Evolutionary conservation across 2,113 vertebrate genomes (phyloP).

Genomic region (Saguinus imperator): DNA sequence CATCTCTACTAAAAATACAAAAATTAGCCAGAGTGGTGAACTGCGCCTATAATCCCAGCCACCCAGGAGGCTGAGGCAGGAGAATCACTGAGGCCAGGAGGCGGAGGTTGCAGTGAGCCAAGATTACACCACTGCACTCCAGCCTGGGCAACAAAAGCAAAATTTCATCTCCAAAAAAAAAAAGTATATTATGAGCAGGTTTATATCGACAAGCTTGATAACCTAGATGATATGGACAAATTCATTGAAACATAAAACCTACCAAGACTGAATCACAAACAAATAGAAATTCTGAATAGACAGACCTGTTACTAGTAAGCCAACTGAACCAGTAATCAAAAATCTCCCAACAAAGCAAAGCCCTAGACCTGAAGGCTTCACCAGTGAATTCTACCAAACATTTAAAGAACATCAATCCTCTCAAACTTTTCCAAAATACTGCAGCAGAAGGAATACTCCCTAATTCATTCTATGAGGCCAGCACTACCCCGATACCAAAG

Average conservation of each 20-base stretch:
- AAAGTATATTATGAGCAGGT: not conserved
- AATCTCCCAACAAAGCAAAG: not conserved
- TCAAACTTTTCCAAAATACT: not conserved
- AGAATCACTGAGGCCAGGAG: too few relatives aligned
- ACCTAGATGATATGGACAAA: not conserved
- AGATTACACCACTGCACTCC: too few relatives aligned
- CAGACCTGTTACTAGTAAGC: not conserved
- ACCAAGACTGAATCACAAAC: not conserved
- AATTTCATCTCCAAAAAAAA: too few relatives aligned
- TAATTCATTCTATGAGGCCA: not conserved
- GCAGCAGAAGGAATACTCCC: not conserved
- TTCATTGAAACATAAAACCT: not conserved
- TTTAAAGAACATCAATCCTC: not conserved
- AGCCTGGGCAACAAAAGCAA: too few relatives aligned
- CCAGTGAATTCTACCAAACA: not conserved
- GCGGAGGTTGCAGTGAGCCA: too few relatives aligned
- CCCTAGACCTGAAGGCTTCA: not conserved
- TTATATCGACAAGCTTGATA: not conserved
- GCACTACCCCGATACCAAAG: not conserved
- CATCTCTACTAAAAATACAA: too few relatives aligned
- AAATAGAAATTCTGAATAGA: not conserved
- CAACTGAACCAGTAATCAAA: not conserved
- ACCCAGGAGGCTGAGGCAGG: too few relatives aligned
- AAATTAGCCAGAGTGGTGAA: too few relatives aligned
- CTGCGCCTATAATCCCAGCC: too few relatives aligned